phyloP scores from a whole-genome alignment of 2,113 vertebrate species.

The Ciconia maguari region DNA sequence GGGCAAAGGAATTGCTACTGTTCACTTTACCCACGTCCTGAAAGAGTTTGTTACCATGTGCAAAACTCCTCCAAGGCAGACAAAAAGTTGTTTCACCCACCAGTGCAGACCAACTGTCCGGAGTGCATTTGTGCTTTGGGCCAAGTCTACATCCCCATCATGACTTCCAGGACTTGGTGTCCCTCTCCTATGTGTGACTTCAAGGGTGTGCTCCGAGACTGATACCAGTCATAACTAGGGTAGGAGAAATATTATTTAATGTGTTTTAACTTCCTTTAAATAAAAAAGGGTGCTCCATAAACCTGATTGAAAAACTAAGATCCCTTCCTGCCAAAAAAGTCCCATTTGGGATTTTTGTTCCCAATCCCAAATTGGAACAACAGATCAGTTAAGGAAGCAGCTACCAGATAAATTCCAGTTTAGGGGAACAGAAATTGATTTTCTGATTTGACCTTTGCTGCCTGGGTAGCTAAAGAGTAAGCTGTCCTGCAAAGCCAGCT shows the following conservation, averaged over 20 bases:
- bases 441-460: neutral
- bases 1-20: neutral
- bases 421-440: neutral
- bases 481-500: neutral
- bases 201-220: accelerated
- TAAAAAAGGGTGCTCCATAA: neutral
- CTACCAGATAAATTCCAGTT: neutral
- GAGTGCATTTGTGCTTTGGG: neutral
- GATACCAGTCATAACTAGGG: neutral
- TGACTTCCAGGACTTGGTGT: neutral
- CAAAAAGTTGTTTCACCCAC: neutral
- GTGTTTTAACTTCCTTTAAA: neutral
- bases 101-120: neutral
- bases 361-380: neutral
- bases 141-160: neutral
- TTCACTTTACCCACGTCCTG: neutral
- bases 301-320: neutral
- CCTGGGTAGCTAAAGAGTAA: neutral
- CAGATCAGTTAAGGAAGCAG: neutral
- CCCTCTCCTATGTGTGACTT: neutral
- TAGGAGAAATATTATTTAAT: neutral
- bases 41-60: neutral
- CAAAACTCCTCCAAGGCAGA: neutral
- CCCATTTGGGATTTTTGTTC: neutral
- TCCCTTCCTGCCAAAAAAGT: neutral